Evolutionary conservation across 1,140 invertebrate species (phyloP).

Genomic region (Scaptomyza montana): DNA sequence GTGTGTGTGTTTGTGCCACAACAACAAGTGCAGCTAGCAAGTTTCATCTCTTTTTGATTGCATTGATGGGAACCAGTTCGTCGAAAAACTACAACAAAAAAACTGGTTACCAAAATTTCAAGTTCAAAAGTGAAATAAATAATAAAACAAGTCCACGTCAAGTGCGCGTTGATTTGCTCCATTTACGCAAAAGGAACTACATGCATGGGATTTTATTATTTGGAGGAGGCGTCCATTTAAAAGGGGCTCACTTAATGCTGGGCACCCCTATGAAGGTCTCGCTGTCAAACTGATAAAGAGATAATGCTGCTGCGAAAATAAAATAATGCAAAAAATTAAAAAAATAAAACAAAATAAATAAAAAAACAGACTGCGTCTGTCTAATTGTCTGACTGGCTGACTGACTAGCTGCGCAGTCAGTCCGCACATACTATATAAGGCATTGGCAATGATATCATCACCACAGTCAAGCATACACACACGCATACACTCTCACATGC

Average conservation of each 20-base stretch:
- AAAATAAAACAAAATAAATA: too few relatives aligned
- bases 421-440: slow-evolving; percentile 43
- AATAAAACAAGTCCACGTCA: slow-evolving; percentile 39
- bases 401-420: slow-evolving; percentile 30
- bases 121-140: slow-evolving; percentile 41
- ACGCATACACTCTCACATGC: neutral
- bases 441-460: slow-evolving; percentile 55
- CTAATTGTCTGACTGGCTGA: slow-evolving; percentile 19
- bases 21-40: slow-evolving; percentile 4
- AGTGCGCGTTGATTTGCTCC: slow-evolving; percentile 40
- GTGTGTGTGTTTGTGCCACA: too few relatives aligned
- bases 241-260: slow-evolving; percentile 38
- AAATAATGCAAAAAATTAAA: slow-evolving; percentile 45
- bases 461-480: slow-evolving; percentile 9
- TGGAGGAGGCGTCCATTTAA: slow-evolving; percentile 18
- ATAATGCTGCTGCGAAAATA: slow-evolving; percentile 58
- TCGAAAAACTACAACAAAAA: slow-evolving; percentile 17
- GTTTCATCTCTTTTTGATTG: slow-evolving; percentile 20
- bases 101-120: slow-evolving; percentile 45
- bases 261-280: slow-evolving; percentile 61
- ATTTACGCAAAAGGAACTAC: slow-evolving; percentile 16
- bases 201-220: slow-evolving; percentile 6
- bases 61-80: slow-evolving; percentile 29
- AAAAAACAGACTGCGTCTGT: slow-evolving; percentile 41
- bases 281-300: slow-evolving; percentile 75